Conservation (phyloP, 2,888 invertebrate genomes). For the Lithosia quadra region DNA sequence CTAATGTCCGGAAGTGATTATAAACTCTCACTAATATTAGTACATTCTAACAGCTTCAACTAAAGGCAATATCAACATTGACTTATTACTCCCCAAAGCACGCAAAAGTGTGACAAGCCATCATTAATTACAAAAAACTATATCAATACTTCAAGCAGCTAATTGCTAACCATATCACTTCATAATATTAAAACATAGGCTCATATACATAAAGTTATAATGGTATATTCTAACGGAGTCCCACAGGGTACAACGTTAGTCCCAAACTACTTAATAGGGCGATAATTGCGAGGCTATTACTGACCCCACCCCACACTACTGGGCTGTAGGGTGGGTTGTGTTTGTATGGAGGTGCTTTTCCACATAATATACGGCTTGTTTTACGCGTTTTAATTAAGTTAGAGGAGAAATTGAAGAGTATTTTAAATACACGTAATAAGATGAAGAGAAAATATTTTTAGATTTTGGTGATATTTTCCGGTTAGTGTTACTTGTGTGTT, state of each 20-base stretch:
- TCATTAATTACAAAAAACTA: conserved; percentile 25
- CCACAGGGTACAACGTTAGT: conserved; percentile 61
- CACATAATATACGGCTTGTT: conserved; percentile 26
- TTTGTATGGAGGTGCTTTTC: conserved; percentile 27
- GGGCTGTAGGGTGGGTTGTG: conserved; percentile 24
- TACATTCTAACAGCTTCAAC: not conserved
- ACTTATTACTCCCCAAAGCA: conserved; percentile 3
- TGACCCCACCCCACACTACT: conserved; percentile 41
- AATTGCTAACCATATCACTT: conserved; percentile 50
- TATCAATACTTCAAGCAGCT: conserved; percentile 49
- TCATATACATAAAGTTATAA: conserved; percentile 34
- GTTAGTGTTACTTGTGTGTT: no score
- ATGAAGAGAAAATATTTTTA: not conserved
- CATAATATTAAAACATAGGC: conserved; percentile 42
- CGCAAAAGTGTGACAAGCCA: conserved; percentile 18
- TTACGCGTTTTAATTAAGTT: conserved; percentile 34
- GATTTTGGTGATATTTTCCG: not conserved
- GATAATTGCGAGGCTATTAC: conserved; percentile 81
- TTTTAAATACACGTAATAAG: not conserved
- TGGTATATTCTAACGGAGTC: conserved; percentile 45
- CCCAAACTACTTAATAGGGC: conserved; percentile 83
- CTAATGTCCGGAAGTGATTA: not conserved
- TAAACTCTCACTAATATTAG: not conserved
- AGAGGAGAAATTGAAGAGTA: not conserved
- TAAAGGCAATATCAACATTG: not conserved